Evolutionary conservation across 2,888 invertebrate genomes (phyloP).

Genomic region (Conistra vaccinii): DNA sequence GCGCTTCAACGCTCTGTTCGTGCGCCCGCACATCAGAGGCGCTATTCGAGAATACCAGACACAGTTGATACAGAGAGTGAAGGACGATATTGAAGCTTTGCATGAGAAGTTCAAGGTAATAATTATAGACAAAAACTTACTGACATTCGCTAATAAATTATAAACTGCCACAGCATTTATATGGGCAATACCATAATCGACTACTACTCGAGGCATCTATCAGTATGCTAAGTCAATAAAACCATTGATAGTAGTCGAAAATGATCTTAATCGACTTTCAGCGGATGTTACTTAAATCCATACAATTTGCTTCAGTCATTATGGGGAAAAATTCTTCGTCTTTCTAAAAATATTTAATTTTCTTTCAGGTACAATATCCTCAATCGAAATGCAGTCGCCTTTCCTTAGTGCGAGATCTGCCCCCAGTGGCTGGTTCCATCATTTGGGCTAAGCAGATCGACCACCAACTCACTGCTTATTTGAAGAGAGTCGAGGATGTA

Average conservation of each 20-base stretch:
- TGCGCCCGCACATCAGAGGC: constrained; percentile 99
- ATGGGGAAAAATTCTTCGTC: neutral
- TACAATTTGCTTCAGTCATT: neutral
- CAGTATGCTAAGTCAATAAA: neutral
- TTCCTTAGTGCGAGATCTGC: constrained; percentile 97
- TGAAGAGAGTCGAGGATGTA: constrained; percentile 99
- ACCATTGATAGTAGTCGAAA: neutral
- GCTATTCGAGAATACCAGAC: constrained; percentile 99
- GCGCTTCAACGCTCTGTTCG: constrained; percentile 99
- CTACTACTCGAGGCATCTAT: neutral
- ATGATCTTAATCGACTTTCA: neutral
- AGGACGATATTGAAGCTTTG: constrained; percentile 99
- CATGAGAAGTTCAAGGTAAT: constrained; percentile 99
- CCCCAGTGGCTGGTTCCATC: constrained; percentile 99
- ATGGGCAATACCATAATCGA: neutral
- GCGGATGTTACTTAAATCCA: neutral
- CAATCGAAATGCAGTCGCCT: constrained; percentile 98
- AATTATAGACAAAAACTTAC: neutral
- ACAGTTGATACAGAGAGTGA: constrained; percentile 99
- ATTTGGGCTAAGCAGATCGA: constrained; percentile 99
- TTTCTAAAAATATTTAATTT: neutral
- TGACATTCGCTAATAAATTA: neutral
- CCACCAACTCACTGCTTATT: constrained; percentile 98
- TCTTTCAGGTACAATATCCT: constrained; percentile 96
- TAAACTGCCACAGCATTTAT: neutral